phyloP scores from a whole-genome alignment of 2,888 invertebrate genomes.

The Cheilosia scutellata region DNA sequence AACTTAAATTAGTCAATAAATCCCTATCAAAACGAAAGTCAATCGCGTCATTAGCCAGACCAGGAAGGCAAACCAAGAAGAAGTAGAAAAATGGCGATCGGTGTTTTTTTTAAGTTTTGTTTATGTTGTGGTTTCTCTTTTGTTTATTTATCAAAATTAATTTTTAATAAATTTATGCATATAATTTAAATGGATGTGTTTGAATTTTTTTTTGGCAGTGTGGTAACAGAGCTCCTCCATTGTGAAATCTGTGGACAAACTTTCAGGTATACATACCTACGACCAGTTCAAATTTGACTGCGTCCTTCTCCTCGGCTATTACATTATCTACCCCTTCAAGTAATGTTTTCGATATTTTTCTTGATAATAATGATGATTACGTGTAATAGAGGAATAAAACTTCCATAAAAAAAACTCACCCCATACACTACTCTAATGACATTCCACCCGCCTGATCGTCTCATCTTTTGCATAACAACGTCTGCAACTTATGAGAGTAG shows the following conservation, averaged over 20 bases:
- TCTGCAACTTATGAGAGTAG: constrained; percentile 56
- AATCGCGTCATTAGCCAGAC: constrained; percentile 41
- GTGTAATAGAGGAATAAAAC: constrained; percentile 50
- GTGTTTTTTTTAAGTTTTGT: not conserved
- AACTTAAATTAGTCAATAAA: constrained; percentile 4
- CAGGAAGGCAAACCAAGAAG: constrained; percentile 23
- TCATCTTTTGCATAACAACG: constrained; percentile 47
- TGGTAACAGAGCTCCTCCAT: too few relatives aligned
- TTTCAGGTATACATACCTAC: too few relatives aligned
- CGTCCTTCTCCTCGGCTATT: not conserved
- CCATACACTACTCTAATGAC: constrained; percentile 35
- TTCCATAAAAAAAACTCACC: constrained; percentile 11
- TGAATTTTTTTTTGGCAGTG: too few relatives aligned
- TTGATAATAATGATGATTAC: constrained; percentile 70
- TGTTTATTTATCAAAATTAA: not conserved
- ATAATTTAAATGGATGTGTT: too few relatives aligned
- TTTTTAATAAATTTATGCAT: too few relatives aligned
- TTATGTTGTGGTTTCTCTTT: not conserved
- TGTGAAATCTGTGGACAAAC: too few relatives aligned
- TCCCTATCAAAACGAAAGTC: constrained; percentile 41
- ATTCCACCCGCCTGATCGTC: constrained; percentile 13
- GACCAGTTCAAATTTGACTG: too few relatives aligned
- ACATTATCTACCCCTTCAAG: not conserved
- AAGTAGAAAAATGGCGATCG: not conserved
- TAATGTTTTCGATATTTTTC: constrained; percentile 24